Base-by-base conservation (phyloP, 2,888 invertebrate genomes). In the Brachynemurus nebulosus region DNA sequence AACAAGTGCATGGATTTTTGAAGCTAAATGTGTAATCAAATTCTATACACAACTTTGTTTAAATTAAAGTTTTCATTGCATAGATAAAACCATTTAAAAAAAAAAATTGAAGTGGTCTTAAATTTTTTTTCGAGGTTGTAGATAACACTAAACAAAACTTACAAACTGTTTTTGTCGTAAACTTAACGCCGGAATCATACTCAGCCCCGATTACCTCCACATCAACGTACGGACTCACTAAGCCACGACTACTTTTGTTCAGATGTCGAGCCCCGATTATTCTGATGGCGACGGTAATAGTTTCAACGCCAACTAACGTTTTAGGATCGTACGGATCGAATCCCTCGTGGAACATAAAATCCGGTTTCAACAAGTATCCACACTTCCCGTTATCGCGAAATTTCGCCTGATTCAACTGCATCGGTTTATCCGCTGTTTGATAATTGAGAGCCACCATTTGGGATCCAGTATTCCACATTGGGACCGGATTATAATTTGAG, bases 391-490 rank as follows among this genome's bases (percentile, higher is more conserved):
- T 98, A 59, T 88, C 83, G 20, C 82, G 70, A 60, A 98, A 98
- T 60, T 86, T 86, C 0, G 89, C 92, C 59, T 86, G 82, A 65
- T 98, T 97, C 8, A 96, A 60, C 64, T 98, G 96, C 95, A 98
- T 97, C 9, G 90, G 74, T 58, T 86, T 88, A 61, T 97, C 97
- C 48, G 80, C 74, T 0, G 97, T 97, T 65, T 98, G 98, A 64
- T 92, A 98, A 66, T 98, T 98, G 3, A 98, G 68, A 0, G 97
- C 96, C 1, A 91, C 88, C 92, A 98, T 90, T 65, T 98, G 98
- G 38, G 86, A 89, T 1, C 95, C 97, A 9, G 80, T 76, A 62
- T 92, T 93, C 97, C 97, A 98, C 67, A 95, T 83, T 2, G 86
- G 80, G 5, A 90, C 72, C 0, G 98, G 97, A 67, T 86, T 88